Evolutionary conservation across 2,888 invertebrate species (phyloP).

Genomic region (Euplagia quadripunctaria): DNA sequence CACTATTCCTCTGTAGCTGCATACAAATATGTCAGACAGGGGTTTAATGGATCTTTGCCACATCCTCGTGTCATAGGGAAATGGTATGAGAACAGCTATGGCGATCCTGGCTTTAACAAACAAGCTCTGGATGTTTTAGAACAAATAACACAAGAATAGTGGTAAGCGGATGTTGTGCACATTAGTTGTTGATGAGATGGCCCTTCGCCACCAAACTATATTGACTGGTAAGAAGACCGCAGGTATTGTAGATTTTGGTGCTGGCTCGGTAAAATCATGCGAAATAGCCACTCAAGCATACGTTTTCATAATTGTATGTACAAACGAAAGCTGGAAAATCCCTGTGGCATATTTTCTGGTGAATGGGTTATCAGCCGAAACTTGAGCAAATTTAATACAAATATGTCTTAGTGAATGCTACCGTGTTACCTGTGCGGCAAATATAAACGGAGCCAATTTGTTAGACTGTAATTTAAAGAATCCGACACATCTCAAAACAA

Average conservation of each 20-base stretch:
- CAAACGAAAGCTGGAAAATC: conserved; percentile 26
- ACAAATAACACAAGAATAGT: too few species aligned
- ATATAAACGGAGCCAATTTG: conserved; percentile 25
- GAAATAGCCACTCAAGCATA: conserved; percentile 23
- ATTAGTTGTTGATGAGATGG: conserved; percentile 33
- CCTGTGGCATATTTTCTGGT: conserved; percentile 28
- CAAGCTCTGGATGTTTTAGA: too few species aligned
- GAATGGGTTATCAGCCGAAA: conserved; percentile 16
- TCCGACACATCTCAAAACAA: conserved; percentile 28
- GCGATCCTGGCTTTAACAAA: too few species aligned
- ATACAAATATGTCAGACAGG: not conserved
- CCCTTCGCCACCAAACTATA: conserved; percentile 26
- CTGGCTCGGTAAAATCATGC: not conserved
- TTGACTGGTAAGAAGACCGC: conserved; percentile 26
- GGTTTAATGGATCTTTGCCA: not conserved
- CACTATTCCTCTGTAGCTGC: not conserved
- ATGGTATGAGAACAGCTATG: too few species aligned
- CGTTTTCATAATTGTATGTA: conserved; percentile 22
- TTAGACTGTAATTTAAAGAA: conserved; percentile 27
- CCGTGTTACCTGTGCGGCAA: conserved; percentile 25
- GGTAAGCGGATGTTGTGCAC: conserved; percentile 20
- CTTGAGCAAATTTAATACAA: conserved; percentile 20
- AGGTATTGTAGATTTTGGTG: conserved; percentile 24
- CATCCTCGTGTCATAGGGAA: too few species aligned
- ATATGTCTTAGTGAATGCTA: conserved; percentile 28